phyloP scores from a whole-genome alignment of 2,113 vertebrate genomes.

The Nerophis lumbriciformis region DNA sequence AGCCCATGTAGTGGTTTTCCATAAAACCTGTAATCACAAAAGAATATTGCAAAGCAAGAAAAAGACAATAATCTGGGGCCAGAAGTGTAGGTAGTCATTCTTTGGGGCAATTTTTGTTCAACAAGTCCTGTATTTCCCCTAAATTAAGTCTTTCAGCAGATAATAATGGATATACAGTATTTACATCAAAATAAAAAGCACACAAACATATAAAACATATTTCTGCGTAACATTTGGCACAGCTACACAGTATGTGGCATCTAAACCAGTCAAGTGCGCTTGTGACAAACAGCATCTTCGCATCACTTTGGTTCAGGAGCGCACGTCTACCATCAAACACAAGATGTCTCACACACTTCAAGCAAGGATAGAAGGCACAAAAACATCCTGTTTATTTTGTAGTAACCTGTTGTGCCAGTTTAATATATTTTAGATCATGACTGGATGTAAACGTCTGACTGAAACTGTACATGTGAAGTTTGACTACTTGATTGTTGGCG shows the following conservation, averaged over 20 bases:
- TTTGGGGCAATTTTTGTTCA: neutral
- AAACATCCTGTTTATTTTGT: slow-evolving; percentile 15
- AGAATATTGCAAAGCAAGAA: neutral
- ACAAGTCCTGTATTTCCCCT: neutral
- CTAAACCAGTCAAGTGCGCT: slow-evolving; percentile 24
- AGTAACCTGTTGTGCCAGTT: too few species aligned
- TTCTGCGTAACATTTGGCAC: slow-evolving; percentile 51
- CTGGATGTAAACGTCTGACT: too few species aligned
- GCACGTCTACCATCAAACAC: slow-evolving; percentile 33
- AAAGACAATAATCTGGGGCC: neutral
- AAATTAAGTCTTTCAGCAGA: slow-evolving; percentile 11
- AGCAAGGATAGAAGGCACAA: slow-evolving; percentile 72
- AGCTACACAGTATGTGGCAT: slow-evolving; percentile 41
- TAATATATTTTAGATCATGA: too few species aligned
- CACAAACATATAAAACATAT: slow-evolving; percentile 28
- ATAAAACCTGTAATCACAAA: neutral
- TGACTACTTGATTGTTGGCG: too few species aligned
- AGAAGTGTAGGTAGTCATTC: too few species aligned
- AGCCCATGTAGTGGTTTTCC: neutral
- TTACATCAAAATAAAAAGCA: neutral
- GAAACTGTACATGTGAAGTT: too few species aligned
- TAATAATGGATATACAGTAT: neutral
- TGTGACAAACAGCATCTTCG: slow-evolving; percentile 12
- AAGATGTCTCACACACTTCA: slow-evolving; percentile 49
- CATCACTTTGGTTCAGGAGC: slow-evolving; percentile 58